Evolutionary conservation across 2,888 invertebrate genomes (phyloP), one percentile per base, ranked within the genome.

Genomic region (Netelia melanura): DNA sequence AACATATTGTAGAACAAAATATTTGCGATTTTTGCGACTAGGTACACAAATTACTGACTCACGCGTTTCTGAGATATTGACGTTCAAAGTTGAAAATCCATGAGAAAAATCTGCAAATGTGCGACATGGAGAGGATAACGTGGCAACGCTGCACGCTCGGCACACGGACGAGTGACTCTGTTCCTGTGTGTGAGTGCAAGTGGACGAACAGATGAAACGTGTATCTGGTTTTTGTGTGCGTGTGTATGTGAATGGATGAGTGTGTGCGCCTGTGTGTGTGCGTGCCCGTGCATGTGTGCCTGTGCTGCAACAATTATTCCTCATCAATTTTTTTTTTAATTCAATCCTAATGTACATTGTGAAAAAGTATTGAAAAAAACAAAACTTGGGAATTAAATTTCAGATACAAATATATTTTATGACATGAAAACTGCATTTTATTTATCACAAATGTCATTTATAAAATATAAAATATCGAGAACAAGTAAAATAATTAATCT

Each of bases 1-100:
- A 62, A 30, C 14, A 62, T 30, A 9, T 30, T 1, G 30, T 62
- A 5, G 30, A 62, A 62, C 1, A 3, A 62, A 11, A 62, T 25
- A 62, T 62, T 30, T 1, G 1, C 0, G 30, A 62, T 62, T 25
- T 62, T 62, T n/a, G 10, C 25, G 6, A 6, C 11, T 11, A 30
- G 11, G 62, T 62, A 1, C 14, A 14, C 30, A 30, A 62, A 62
- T 14, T 30, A 9, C 30, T 62, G 2, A 62, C 62, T 62, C 62
- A 62, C 14, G 11, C 62, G 30, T 62, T 62, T 62, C 30, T 14
- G 30, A 62, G 30, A 62, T 62, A 62, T 62, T 62, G 30, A 62
- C 14, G 62, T 25, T 25, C 5, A 62, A 62, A 62, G 62, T 62
- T 62, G 5, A 62, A 62, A 62, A 62, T 62, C 30, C 25, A 25